Evolutionary conservation across 2,113 vertebrate species (phyloP).

Genomic region (Bubalus kerabau): DNA sequence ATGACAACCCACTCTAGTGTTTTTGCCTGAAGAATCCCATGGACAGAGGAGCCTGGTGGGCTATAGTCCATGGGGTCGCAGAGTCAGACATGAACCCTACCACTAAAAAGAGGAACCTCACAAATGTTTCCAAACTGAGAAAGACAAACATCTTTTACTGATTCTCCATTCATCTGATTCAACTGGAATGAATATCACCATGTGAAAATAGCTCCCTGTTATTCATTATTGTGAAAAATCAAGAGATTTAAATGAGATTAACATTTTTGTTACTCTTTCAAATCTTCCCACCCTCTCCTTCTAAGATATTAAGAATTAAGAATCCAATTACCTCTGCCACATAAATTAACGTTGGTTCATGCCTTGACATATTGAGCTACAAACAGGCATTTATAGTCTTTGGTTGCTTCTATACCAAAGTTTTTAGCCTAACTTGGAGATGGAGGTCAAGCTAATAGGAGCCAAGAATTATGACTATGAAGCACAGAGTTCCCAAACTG

Average conservation of each 20-base stretch:
- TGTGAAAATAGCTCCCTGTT: not conserved
- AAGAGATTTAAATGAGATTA: not conserved
- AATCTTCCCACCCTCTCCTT: not conserved
- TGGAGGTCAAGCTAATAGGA: not conserved
- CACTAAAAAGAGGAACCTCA: not conserved
- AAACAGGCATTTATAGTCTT: not conserved
- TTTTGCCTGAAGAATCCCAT: not conserved
- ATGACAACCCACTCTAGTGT: not conserved
- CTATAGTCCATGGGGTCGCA: not conserved
- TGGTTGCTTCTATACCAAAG: not conserved
- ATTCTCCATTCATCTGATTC: not conserved
- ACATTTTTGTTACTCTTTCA: not conserved
- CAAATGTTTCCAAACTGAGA: not conserved
- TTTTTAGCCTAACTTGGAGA: not conserved
- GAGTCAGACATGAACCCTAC: not conserved
- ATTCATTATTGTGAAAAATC: not conserved
- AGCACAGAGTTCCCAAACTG: not conserved
- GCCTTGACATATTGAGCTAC: not conserved
- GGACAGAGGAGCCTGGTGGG: not conserved
- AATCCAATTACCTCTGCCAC: not conserved
- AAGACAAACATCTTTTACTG: not conserved
- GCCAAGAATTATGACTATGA: not conserved
- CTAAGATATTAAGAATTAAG: not conserved
- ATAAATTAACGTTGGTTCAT: not conserved
- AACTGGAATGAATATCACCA: not conserved